Evolutionary conservation across 2,113 vertebrate genomes (phyloP), one percentile per base, ranked within the genome.

Genomic region (Vidua chalybeata): DNA sequence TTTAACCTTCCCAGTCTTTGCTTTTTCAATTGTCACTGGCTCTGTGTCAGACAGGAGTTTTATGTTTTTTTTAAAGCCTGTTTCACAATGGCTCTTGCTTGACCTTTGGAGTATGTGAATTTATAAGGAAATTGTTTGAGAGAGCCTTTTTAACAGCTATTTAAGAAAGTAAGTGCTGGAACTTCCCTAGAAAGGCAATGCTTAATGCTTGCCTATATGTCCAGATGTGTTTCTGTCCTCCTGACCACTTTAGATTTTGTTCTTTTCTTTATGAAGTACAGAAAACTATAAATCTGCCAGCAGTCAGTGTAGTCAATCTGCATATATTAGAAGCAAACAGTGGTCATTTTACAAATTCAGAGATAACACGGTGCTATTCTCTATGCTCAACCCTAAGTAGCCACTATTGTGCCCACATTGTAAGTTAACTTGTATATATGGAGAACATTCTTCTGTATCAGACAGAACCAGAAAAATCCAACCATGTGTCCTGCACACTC

Each of bases 1-100:
- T 97, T 96, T 94, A 94, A 95, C 82, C 90, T 79, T 74, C 62
- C 69, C 61, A 76, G 58, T 69, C 87, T 97, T 93, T 81, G 64
- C 89, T 92, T 96, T 95, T 91, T 35, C 79, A 61, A 49, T 94
- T 96, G 74, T 51, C 58, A 78, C 51, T 0, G 26, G 61, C 46
- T 62, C 66, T 59, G 55, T 92, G 89, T 94, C 95, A 93, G 82
- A 74, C 31, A 89, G 61, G 86, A 89, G 75, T 91, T 95, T 95
- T 96, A 95, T 94, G 96, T 87, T 74, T 91, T 82, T 94, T 63
- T 93, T 93, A 84, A 96, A 94, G 55, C 30, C 58, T 66, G 16
- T 93, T 94, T 94, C 93, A 92, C 73, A 89, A 56, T 84, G 45
- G n/a, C 83, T 93, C 64, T 78, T 86, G 61, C 62, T 95, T 93